These are phyloP conservation scores for Neolamprologus caudopunctatus DNA, from an alignment of 2,113 vertebrate genomes.

Conservation along the genomic window DNA sequence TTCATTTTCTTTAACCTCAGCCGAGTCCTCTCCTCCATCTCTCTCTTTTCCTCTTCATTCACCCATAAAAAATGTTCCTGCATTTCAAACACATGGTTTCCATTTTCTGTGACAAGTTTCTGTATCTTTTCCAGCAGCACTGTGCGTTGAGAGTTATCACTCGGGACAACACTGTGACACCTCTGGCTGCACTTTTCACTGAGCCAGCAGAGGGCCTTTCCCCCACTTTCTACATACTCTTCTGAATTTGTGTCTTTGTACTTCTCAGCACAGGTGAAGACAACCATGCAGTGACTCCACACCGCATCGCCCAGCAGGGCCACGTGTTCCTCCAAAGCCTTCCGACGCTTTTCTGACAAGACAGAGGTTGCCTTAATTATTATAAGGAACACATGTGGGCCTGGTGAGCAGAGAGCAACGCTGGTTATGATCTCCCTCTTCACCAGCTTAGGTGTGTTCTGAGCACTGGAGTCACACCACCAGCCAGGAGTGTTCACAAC, in stretches of 20 bases:
- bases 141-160: neutral
- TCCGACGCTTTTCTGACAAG: constrained; percentile 41
- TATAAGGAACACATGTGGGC: constrained; percentile 64
- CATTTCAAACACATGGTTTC: constrained; percentile 41
- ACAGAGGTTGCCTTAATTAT: constrained; percentile 38
- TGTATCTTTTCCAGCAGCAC: constrained; percentile 51
- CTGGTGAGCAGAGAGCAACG: constrained; percentile 45
- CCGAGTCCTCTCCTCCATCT: constrained; percentile 30
- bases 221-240: neutral
- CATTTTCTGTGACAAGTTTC: constrained; percentile 19
- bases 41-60: constrained; percentile 13
- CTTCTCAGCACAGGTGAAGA: constrained; percentile 21
- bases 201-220: constrained; percentile 36
- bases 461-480: constrained; percentile 57
- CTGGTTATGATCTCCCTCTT: constrained; percentile 53
- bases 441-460: constrained; percentile 45
- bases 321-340: constrained; percentile 61
- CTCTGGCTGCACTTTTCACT: constrained; percentile 41
- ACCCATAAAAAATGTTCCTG: neutral
- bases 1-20: constrained; percentile 37
- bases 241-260: neutral
- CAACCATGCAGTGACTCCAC: constrained; percentile 57
- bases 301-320: constrained; percentile 48
- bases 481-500: constrained; percentile 70
- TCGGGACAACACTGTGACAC: constrained; percentile 23